Conservation (phyloP, 2,888 invertebrate genomes). For the Toxonevra muliebris region DNA sequence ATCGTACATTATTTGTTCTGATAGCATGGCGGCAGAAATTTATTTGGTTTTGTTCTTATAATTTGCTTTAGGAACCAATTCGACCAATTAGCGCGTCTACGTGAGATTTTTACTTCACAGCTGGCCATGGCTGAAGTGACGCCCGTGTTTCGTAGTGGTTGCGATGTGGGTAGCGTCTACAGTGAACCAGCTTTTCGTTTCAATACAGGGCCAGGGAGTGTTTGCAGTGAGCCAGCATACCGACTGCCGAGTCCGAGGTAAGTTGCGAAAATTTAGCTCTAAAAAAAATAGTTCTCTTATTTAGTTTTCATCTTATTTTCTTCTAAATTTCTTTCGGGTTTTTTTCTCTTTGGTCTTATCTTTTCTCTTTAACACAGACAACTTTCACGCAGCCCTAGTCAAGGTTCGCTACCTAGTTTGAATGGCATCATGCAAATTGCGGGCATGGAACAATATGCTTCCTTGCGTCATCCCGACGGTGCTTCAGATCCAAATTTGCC, state of each 20-base stretch:
- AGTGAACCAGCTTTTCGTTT: constrained; percentile 65
- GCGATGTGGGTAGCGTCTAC: constrained; percentile 64
- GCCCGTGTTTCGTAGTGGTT: constrained; percentile 68
- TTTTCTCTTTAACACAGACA: constrained; percentile 40
- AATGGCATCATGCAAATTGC: constrained; percentile 73
- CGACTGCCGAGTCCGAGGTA: constrained; percentile 66
- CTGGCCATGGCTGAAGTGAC: constrained; percentile 79
- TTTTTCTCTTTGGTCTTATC: background rate
- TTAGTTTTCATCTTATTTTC: background rate
- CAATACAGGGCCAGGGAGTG: constrained; percentile 75
- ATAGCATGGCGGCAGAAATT: no score
- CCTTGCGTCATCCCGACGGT: constrained; percentile 87
- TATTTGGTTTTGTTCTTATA: background rate
- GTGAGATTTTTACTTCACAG: constrained; percentile 83
- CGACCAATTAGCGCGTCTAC: constrained; percentile 82
- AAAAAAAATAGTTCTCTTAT: background rate
- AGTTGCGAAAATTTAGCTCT: constrained; percentile 33
- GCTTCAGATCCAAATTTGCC: constrained; percentile 90
- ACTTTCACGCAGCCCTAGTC: constrained; percentile 64
- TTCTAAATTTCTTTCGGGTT: background rate
- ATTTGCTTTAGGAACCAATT: constrained; percentile 68
- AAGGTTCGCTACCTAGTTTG: constrained; percentile 68
- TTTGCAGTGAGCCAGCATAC: constrained; percentile 88
- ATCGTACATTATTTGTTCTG: no score
- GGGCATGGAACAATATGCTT: constrained; percentile 72